phyloP scores from a whole-genome alignment of 2,797 vertebrate genomes.

The Alcedo atthis region DNA sequence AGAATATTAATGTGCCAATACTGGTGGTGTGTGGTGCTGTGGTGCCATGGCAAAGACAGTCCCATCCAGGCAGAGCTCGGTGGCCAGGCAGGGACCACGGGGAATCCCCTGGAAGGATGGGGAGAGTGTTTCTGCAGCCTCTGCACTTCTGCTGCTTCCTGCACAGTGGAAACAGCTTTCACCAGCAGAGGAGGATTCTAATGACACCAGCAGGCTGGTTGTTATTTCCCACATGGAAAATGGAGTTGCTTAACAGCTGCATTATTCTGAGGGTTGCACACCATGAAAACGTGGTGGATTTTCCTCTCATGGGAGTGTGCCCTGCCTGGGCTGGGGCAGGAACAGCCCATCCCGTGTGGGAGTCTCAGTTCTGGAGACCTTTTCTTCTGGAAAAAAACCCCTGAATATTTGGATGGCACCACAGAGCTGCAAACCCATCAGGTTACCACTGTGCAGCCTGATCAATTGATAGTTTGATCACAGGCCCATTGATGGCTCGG shows the following conservation, averaged over 20 bases:
- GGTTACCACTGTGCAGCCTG: neutral
- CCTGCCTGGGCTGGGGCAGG: neutral
- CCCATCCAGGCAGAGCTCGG: neutral
- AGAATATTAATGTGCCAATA: neutral
- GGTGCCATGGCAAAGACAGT: neutral
- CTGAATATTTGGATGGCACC: neutral
- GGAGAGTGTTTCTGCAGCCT: neutral
- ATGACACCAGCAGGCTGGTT: neutral
- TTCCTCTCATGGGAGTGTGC: too few species aligned
- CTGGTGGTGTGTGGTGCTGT: neutral
- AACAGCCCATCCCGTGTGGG: rapidly evolving
- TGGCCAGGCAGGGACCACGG: neutral
- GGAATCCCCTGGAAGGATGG: neutral
- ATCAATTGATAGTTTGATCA: neutral
- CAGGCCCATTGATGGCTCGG: neutral
- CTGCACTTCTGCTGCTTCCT: neutral
- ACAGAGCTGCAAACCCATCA: neutral
- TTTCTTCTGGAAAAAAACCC: neutral
- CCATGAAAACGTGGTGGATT: neutral
- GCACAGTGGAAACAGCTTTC: neutral
- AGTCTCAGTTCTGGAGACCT: neutral
- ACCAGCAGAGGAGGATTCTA: neutral
- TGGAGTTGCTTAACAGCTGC: neutral
- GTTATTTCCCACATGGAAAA: neutral
- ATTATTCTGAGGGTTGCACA: neutral